Base-by-base conservation (phyloP, 2,113 vertebrate species). In the Chascanopsetta lugubris region DNA sequence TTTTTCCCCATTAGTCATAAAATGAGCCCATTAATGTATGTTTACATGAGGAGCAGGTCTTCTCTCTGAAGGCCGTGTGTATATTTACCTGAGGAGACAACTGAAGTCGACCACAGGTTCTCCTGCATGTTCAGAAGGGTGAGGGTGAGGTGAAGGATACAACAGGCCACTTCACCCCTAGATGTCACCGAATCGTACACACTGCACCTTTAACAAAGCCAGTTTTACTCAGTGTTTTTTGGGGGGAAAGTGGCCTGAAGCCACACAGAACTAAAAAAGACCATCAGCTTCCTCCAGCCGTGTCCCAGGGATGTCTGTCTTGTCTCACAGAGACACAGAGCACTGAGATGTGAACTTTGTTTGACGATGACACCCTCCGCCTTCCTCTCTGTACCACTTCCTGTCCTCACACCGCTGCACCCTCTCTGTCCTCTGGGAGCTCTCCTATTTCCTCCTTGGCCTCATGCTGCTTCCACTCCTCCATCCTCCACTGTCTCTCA, bases 281-380 rank as follows among this genome's bases (percentile, higher is more conserved):
- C 25, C 22, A 15, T 42, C 24, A 43, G 49, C 60, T 48, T 2
- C 30, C 29, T 63, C 42, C 21, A 27, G 29, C 9, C 51, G 6
- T 15, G 38, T 59, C 56, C 40, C 36, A 38, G 48, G 24, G 43
- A 49, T 57, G 43, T 36, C 13, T 60, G n/a, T n/a, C n/a, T 29
- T 59, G 32, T 8, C 21, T 29, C 20, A 48, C 56, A 36, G 32
- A 61, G 48, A 13, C 24, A 17, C 1, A 65, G 17, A 4, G 48
- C 64, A 18, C 49, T 45, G 47, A 71, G 43, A 72, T 66, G 40
- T 70, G 55, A 80, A 61, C 60, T 0, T 24, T 79, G 40, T 87
- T 73, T 84, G 85, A 85, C 72, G 75, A 20, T 55, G 50, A 83
- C 80, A 54, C 73, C 77, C 55, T 76, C 80, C 64, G 20, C 65